Evolutionary conservation across 2,888 invertebrate genomes (phyloP), one percentile per base, ranked within the genome.

Genomic region (Heliconius aoede): DNA sequence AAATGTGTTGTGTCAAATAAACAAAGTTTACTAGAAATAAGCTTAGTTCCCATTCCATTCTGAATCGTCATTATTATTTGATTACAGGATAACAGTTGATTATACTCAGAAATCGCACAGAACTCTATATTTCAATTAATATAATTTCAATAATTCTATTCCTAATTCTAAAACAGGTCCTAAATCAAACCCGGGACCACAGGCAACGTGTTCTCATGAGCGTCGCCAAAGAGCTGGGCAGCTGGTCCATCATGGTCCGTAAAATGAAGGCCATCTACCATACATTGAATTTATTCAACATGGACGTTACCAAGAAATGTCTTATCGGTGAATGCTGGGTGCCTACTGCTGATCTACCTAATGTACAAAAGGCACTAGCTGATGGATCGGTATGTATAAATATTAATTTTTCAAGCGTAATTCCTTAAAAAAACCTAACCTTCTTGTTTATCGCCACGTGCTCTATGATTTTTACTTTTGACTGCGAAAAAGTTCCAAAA

Each of bases 191-290:
- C n/a, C 97, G 97, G 88, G 98, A 99, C 90, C 98, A 99, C 90
- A 95, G 98, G 69, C 97, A 98, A 86, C 95, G 98, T 60, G 98
- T 99, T 1, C 93, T 99, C 58, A 96, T 96, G 21, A 97, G 97
- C 82, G 98, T 98, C 0, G 97, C 98, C 71, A 98, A 98, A 88
- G 98, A 98, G 87, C 94, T 99, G 80, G 96, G 97, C 80, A 97
- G 97, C 87, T 99, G 98, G 98, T 96, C 96, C 83, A 96, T 98
- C 80, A 98, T 98, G 96, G 98, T 98, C 51, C 95, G 97, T 82
- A 98, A 98, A 93, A 98, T 98, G 96, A 98, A 98, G 91, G 98
- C 98, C 74, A 98, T 98, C 88, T 98, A 98, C 93, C 97, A 98
- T 90, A 97, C 97, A 0, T 95, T 98, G 84, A 98, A 98, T 90